Percentiles rank a stretch among this genome's conserved stretches.
These are phyloP conservation scores for Scarus forsteni DNA, from an alignment of 2,797 vertebrate species.

Conservation along the genomic window DNA sequence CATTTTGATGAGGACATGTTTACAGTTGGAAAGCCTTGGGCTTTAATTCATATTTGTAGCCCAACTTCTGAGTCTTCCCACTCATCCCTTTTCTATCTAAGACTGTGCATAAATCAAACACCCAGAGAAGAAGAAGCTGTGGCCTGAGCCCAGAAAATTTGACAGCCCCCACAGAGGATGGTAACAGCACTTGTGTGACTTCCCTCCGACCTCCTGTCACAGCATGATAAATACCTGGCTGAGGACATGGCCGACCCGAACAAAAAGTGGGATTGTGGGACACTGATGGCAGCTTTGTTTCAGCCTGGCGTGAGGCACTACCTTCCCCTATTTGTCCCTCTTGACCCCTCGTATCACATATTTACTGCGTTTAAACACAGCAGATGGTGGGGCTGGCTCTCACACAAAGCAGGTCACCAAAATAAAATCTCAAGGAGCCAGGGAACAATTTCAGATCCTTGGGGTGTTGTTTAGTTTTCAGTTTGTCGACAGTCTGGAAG, in stretches of 20 bases:
- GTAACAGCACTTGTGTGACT: constrained; percentile 49
- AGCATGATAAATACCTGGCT: constrained; percentile 74
- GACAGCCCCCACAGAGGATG: constrained; percentile 44
- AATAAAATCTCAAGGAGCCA: constrained; percentile 68
- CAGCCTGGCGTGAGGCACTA: constrained; percentile 72
- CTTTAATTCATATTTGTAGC: background rate
- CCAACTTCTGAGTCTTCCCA: constrained; percentile 30
- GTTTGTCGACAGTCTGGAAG: constrained; percentile 26
- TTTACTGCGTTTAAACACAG: constrained; percentile 85
- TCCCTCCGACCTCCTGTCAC: constrained; percentile 71
- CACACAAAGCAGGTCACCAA: constrained; percentile 75
- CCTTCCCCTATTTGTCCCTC: constrained; percentile 78
- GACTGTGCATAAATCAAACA: constrained; percentile 49
- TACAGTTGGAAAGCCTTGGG: background rate
- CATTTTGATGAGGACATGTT: background rate
- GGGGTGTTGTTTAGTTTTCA: constrained; percentile 73
- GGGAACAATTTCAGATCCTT: constrained; percentile 77
- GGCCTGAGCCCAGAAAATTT: constrained; percentile 40
- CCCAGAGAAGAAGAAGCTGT: constrained; percentile 14
- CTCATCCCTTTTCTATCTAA: constrained; percentile 5
- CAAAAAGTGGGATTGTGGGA: constrained; percentile 44
- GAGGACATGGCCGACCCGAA: constrained; percentile 33
- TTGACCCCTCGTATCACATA: constrained; percentile 78
- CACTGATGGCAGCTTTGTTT: constrained; percentile 54
- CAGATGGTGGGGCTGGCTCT: constrained; percentile 85